Percentiles rank a stretch among this genome's conserved stretches.
These are phyloP conservation scores for roundworm (Caenorhabditis elegans) DNA, from an alignment of 1,140 invertebrate species.

Conservation along the genomic window DNA sequence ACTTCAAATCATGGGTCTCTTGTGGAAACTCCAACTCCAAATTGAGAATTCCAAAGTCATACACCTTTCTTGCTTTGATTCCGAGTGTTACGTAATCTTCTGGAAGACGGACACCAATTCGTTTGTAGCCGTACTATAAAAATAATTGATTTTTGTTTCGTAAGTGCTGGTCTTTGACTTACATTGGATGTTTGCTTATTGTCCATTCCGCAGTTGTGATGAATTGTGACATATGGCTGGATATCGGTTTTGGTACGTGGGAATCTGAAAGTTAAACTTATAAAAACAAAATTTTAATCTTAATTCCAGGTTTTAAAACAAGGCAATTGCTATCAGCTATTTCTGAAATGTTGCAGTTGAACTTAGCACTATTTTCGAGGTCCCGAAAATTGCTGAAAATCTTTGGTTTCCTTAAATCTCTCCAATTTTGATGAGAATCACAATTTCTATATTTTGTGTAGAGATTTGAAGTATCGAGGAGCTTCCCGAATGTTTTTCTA, in stretches of 20 bases:
- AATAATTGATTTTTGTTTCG: background rate
- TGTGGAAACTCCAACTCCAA: slow-evolving; percentile 27
- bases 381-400: too few relatives aligned
- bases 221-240: slow-evolving; percentile 31
- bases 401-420: too few relatives aligned
- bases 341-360: too few relatives aligned
- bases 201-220: slow-evolving; percentile 27
- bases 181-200: slow-evolving; percentile 1
- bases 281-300: too few relatives aligned
- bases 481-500: too few relatives aligned
- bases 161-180: background rate
- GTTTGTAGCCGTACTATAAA: slow-evolving; percentile 29
- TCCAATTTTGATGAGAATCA: too few relatives aligned
- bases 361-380: too few relatives aligned
- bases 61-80: slow-evolving; percentile 15
- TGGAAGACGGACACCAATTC: slow-evolving; percentile 27
- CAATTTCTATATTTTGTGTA: too few relatives aligned
- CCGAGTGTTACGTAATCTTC: slow-evolving; percentile 39
- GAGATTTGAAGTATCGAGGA: too few relatives aligned
- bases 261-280: slow-evolving; percentile 21
- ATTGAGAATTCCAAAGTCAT: slow-evolving; percentile 36
- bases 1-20: slow-evolving; percentile 16
- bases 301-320: too few relatives aligned
- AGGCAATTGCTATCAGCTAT: too few relatives aligned
- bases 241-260: slow-evolving; percentile 33